Percentiles rank a stretch among this genome's conserved stretches.
phyloP scores from a whole-genome alignment of 2,113 vertebrate species.

The Synchiropus splendidus region DNA sequence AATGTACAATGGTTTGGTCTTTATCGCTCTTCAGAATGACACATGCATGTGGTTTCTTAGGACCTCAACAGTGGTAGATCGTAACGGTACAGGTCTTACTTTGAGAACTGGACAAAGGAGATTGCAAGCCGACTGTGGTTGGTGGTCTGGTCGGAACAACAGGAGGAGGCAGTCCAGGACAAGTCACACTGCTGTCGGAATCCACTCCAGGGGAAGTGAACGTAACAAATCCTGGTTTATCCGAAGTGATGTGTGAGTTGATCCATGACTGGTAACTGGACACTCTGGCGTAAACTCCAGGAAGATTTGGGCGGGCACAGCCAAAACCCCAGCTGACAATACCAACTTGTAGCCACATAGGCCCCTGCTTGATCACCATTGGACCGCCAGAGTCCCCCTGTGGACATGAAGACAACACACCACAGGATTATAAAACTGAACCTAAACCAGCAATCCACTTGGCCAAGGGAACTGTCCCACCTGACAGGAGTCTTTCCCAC shows the following conservation, averaged over 20 bases:
- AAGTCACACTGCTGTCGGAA: constrained; percentile 27
- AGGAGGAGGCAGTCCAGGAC: constrained; percentile 4
- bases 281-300: constrained; percentile 73
- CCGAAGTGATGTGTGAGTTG: constrained; percentile 17
- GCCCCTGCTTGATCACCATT: constrained; percentile 65
- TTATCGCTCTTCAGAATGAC: too few relatives aligned
- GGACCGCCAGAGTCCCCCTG: constrained; percentile 82
- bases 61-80: too few relatives aligned
- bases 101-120: too few relatives aligned
- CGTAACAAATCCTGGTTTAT: constrained; percentile 39
- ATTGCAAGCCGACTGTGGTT: background rate
- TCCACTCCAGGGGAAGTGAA: constrained; percentile 31
- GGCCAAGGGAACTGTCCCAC: constrained; percentile 1
- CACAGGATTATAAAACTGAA: background rate
- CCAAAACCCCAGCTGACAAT: constrained; percentile 79
- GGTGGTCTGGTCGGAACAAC: background rate
- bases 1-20: too few relatives aligned
- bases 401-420: background rate
- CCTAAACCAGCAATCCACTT: background rate
- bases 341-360: constrained; percentile 73
- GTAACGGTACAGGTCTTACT: too few relatives aligned
- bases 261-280: constrained; percentile 74
- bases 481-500: constrained; percentile 66
- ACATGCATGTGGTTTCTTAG: too few relatives aligned
- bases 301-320: constrained; percentile 70